Percentiles rank a stretch among this genome's conserved stretches.
Evolutionary conservation across 2,113 vertebrate genomes (phyloP).

Genomic region (Mastomys coucha): DNA sequence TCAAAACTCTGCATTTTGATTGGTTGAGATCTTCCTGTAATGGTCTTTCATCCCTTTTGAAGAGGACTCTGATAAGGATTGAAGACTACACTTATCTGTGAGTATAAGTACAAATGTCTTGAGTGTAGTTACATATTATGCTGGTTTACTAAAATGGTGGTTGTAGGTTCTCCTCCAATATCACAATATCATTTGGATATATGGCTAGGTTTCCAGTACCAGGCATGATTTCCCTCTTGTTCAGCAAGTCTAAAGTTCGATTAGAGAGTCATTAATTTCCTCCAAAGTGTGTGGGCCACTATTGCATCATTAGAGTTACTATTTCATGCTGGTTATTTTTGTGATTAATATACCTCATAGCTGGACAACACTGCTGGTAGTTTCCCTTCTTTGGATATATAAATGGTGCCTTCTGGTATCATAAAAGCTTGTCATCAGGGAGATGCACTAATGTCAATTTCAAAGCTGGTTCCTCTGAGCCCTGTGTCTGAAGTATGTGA

Average conservation of each 20-base stretch:
- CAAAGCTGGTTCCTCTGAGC: background rate
- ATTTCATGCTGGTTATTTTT: background rate
- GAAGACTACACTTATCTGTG: background rate
- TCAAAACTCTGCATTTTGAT: background rate
- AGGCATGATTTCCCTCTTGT: background rate
- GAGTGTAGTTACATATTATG: background rate
- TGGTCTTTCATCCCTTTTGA: background rate
- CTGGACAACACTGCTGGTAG: background rate
- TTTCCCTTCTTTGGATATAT: background rate
- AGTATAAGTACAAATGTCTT: background rate
- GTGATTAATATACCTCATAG: background rate
- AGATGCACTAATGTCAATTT: background rate
- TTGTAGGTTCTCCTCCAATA: background rate
- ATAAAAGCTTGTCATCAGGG: no score
- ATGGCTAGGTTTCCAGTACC: background rate
- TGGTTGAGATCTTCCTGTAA: background rate
- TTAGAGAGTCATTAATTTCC: background rate
- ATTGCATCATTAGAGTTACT: background rate
- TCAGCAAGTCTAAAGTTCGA: background rate
- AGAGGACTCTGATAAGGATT: background rate
- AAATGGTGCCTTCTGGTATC: background rate
- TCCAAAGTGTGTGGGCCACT: no score
- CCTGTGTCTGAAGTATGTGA: background rate
- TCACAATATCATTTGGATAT: background rate
- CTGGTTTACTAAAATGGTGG: background rate